These are phyloP conservation scores for Pipa parva DNA, from an alignment of 2,113 vertebrate species.

Conservation along the genomic window DNA sequence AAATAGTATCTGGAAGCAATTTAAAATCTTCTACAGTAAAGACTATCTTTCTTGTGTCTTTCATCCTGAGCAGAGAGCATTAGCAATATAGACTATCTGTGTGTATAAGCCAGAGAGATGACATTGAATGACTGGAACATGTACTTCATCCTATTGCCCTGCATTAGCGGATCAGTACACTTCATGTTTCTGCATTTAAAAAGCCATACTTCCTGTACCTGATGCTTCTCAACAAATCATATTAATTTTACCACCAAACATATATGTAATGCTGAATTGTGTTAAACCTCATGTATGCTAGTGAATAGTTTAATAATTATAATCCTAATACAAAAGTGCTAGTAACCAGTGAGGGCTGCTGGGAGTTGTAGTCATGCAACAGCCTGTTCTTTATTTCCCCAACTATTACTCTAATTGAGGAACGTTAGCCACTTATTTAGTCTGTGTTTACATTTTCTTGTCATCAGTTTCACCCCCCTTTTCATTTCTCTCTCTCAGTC, in stretches of 20 bases:
- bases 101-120: background rate
- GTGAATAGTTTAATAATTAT: background rate
- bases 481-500: too few species aligned
- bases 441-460: conserved; percentile 35
- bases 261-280: too few species aligned
- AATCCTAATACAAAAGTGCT: background rate
- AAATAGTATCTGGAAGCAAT: background rate
- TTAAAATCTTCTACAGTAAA: background rate
- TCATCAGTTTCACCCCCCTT: conserved; percentile 62
- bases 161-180: background rate
- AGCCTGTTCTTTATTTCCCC: conserved; percentile 52
- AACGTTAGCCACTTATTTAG: conserved; percentile 49
- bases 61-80: background rate
- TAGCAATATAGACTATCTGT: background rate
- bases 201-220: background rate
- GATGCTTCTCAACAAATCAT: background rate
- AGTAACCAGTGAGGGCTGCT: too few species aligned
- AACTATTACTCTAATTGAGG: background rate
- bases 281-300: too few species aligned
- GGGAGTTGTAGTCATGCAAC: too few species aligned
- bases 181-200: background rate
- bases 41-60: background rate
- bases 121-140: background rate
- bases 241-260: too few species aligned
- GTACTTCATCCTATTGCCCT: background rate